These are phyloP conservation scores for Euglossa dilemma DNA, from an alignment of 1,140 invertebrate species.

Conservation along the genomic window DNA sequence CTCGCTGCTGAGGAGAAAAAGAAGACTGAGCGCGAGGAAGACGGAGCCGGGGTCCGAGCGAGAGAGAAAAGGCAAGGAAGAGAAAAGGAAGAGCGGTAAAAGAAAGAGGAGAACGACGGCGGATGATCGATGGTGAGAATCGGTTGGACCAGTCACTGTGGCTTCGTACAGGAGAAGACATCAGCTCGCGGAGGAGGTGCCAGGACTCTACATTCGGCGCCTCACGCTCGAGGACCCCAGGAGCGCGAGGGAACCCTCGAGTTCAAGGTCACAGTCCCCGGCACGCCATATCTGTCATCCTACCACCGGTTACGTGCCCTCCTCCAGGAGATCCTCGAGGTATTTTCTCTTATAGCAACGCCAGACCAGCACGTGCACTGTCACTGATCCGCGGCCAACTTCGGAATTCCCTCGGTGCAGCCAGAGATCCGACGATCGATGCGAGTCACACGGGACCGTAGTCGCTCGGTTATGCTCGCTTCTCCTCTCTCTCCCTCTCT, in stretches of 20 bases:
- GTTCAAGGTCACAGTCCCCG: conserved; percentile 74
- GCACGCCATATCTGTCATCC: conserved; percentile 77
- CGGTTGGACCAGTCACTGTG: conserved; percentile 68
- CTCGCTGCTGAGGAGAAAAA: not conserved
- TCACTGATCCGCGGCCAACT: conserved; percentile 5
- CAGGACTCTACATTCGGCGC: conserved; percentile 78
- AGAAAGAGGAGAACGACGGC: conserved; percentile 25
- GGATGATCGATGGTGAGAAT: conserved; percentile 70
- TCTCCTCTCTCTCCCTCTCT: too few species aligned
- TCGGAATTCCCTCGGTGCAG: not conserved
- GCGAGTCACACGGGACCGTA: not conserved
- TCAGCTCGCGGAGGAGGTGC: conserved; percentile 78
- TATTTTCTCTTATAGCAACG: conserved; percentile 47
- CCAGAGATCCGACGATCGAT: not conserved
- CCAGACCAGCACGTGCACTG: not conserved
- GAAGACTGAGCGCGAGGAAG: not conserved
- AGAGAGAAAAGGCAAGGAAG: not conserved
- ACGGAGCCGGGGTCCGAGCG: not conserved
- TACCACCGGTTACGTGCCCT: conserved; percentile 68
- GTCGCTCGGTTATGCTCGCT: not conserved
- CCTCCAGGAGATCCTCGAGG: conserved; percentile 73
- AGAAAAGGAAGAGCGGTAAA: not conserved
- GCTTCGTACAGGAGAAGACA: conserved; percentile 74
- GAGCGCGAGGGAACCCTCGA: conserved; percentile 69
- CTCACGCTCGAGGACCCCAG: conserved; percentile 78